Evolutionary conservation across 2,888 invertebrate species (phyloP), one percentile per base, ranked within the genome.

Genomic region (Cheilosia scutellata): DNA sequence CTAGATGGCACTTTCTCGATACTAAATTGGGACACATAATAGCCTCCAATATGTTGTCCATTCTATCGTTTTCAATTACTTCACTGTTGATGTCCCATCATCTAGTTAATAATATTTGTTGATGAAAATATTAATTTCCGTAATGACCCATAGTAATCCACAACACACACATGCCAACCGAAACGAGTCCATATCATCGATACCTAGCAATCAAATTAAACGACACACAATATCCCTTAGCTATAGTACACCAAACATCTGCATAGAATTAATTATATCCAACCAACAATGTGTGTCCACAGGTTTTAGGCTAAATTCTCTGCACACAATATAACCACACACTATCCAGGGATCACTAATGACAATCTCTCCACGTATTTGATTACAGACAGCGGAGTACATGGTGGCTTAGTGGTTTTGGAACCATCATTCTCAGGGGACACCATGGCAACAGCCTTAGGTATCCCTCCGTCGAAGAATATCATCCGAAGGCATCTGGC

Each of bases 371-470:
- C n/a, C 11, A 40, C 49, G 55, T 20, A 82, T 90, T 90, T 62
- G 77, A 77, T 91, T 91, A 87, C 93, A 96, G 98, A 98, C 92
- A 98, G 97, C 90, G 98, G 98, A 89, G 97, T 98, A 7, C 98
- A 98, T 91, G 98, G 98, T 82, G 98, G 98, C 11, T 93, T 98
- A 87, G 97, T 98, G 68, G 98, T 98, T 16, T 93, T 98, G 89
- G 98, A 98, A 91, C 97, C 98, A 16, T 97, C 97, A 13, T 98
- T 98, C 93, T 97, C 96, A 75, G 97, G 98, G 37, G 98, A 98
- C 92, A 97, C 98, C 55, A 97, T 98, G 96, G 98, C 98, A 60
- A 97, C 97, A 7, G 97, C 98, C 0, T 94, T 98, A 87, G 98
- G 97, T 71, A 98, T 98, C 89, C 98, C 98, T 53, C 96, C 97